phyloP scores from a whole-genome alignment of 1,140 invertebrate genomes.

The Archegozetes longisetosus region DNA sequence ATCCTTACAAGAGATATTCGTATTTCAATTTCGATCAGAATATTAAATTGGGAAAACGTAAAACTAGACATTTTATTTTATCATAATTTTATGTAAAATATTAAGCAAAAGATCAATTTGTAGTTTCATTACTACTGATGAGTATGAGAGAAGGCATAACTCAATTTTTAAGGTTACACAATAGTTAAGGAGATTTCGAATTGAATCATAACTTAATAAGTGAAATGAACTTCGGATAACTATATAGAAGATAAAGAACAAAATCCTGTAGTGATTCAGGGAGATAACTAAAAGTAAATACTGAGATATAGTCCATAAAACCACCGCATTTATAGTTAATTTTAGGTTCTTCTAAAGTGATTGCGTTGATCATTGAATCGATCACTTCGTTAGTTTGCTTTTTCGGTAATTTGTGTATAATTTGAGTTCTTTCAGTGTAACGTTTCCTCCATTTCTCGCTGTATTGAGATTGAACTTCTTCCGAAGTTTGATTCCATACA shows the following conservation, averaged over 20 bases:
- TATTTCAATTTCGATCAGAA: no score
- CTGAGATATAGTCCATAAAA: not conserved
- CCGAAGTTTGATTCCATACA: slow-evolving; percentile 26
- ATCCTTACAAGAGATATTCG: no score
- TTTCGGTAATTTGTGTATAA: slow-evolving; percentile 7
- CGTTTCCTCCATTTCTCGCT: slow-evolving; percentile 27
- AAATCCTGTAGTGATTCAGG: not conserved
- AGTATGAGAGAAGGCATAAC: no score
- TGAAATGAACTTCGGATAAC: no score
- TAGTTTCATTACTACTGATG: no score
- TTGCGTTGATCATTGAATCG: slow-evolving; percentile 26
- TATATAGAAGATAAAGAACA: not conserved
- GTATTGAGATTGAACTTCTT: slow-evolving; percentile 26
- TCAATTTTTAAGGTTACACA: no score
- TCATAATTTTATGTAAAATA: no score
- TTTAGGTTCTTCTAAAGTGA: slow-evolving; percentile 20
- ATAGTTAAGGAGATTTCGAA: no score
- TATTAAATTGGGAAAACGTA: no score
- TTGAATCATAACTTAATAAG: no score
- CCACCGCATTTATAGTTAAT: not conserved
- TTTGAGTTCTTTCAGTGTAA: slow-evolving; percentile 21
- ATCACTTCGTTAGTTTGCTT: slow-evolving; percentile 27
- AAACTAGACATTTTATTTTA: no score
- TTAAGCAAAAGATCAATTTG: no score
- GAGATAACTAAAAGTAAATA: not conserved